phyloP scores from a whole-genome alignment of 1,140 invertebrate species.

The Globodera rostochiensis region DNA sequence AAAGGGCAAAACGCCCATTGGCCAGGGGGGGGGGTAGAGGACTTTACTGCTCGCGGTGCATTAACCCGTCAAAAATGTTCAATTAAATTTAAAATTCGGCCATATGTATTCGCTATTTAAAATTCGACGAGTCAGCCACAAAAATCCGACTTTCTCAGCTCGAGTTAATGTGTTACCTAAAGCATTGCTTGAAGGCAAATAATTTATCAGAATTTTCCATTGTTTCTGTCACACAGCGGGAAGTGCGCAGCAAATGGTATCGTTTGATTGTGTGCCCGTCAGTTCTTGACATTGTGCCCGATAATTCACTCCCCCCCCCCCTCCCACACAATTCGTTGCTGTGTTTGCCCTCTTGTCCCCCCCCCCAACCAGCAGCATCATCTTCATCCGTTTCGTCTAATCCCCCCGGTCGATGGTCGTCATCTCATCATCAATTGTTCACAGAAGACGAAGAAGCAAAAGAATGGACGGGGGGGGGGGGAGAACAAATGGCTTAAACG shows the following conservation, averaged over 20 bases:
- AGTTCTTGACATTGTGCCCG: constrained; percentile 2
- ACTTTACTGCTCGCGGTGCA: background rate
- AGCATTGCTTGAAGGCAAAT: no score
- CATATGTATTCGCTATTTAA: no score
- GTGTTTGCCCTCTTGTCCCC: background rate
- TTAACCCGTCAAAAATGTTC: background rate
- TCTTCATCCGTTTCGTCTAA: background rate
- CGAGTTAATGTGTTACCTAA: no score
- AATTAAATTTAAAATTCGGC: no score
- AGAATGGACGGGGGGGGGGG: background rate
- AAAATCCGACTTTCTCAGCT: no score
- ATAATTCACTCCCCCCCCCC: constrained; percentile 5
- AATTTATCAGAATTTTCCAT: no score
- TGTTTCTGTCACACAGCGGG: background rate
- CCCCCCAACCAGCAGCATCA: background rate
- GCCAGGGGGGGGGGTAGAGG: background rate
- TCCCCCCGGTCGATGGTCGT: background rate
- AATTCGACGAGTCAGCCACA: no score
- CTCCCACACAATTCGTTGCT: background rate
- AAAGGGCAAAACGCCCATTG: background rate
- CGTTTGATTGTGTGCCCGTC: background rate
- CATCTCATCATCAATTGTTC: background rate
- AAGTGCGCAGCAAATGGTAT: background rate
- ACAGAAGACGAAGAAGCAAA: background rate
- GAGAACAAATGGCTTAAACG: background rate